Evolutionary conservation across 2,797 vertebrate genomes (phyloP).

Genomic region (Morelia viridis): DNA sequence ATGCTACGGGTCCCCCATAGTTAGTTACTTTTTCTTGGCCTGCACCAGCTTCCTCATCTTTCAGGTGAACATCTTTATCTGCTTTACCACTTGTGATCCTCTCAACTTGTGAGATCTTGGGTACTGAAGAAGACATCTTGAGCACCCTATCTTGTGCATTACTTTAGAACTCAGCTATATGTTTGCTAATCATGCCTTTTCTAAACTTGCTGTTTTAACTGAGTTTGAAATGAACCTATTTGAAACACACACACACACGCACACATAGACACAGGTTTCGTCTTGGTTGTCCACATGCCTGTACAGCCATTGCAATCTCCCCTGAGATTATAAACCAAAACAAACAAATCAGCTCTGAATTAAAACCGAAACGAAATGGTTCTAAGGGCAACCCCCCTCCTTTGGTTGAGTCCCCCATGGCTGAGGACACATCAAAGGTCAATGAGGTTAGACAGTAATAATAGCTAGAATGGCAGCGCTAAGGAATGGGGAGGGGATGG

Average conservation of each 20-base stretch:
- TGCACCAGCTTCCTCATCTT: not conserved
- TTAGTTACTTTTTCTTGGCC: not conserved
- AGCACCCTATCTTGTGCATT: not conserved
- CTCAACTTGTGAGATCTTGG: not conserved
- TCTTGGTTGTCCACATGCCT: not conserved
- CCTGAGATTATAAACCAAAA: not conserved
- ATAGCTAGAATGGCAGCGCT: slow-evolving; percentile 52
- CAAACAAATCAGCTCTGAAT: not conserved
- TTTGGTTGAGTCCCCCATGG: not conserved
- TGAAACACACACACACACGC: not conserved
- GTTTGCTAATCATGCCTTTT: not conserved
- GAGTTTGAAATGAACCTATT: not conserved
- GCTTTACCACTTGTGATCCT: no score
- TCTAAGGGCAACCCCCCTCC: not conserved
- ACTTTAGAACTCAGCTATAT: not conserved
- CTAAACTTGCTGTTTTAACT: not conserved
- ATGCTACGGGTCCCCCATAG: not conserved
- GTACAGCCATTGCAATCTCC: not conserved
- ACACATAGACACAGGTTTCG: not conserved
- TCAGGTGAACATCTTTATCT: not conserved
- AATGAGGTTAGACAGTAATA: slow-evolving; percentile 47
- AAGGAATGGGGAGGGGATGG: slow-evolving; percentile 46
- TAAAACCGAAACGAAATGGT: not conserved
- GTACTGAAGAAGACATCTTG: not conserved
- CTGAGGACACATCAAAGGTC: slow-evolving; percentile 55